A percentile compares a stretch with the other conserved stretches of the same genome.
Conservation (phyloP, 53 echinoderm and acorn worm species). For the Stichopus horrens region DNA sequence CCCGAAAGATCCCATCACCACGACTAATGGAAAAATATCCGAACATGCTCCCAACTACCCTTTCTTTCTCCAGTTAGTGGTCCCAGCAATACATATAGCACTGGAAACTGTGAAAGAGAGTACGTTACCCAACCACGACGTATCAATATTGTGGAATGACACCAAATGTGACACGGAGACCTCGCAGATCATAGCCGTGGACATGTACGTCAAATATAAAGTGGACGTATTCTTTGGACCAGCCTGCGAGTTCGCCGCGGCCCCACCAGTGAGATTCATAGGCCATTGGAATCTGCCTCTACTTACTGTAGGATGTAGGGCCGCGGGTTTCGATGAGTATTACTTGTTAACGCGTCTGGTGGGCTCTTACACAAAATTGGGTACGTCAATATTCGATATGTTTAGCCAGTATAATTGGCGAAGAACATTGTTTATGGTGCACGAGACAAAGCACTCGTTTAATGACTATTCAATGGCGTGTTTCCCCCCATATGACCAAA, state of each 20-base stretch:
- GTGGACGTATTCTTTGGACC: slow-evolving; percentile 84
- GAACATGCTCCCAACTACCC: slow-evolving; percentile 58
- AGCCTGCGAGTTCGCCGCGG: slow-evolving; percentile 69
- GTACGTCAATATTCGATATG: not conserved
- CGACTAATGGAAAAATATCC: not conserved
- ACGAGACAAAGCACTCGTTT: not conserved
- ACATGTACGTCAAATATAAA: slow-evolving; percentile 47
- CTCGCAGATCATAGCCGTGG: slow-evolving; percentile 64
- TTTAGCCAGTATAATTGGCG: not conserved
- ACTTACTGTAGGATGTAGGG: slow-evolving; percentile 69
- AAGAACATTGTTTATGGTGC: not conserved
- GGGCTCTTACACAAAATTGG: not conserved
- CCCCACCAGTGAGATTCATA: slow-evolving; percentile 63
- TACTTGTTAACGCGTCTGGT: not conserved
- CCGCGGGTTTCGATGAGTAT: slow-evolving; percentile 47
- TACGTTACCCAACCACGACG: slow-evolving; percentile 48
- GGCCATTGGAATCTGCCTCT: slow-evolving; percentile 74
- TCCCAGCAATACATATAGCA: slow-evolving; percentile 78
- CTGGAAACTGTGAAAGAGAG: slow-evolving; percentile 44
- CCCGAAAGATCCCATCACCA: slow-evolving; percentile 46
- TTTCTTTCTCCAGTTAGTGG: slow-evolving; percentile 71
- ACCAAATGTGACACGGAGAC: slow-evolving; percentile 49
- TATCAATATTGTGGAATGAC: slow-evolving; percentile 43
- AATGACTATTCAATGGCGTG: slow-evolving; percentile 13
- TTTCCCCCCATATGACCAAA: not conserved